Evolutionary conservation across 2,888 invertebrate species (phyloP).

Genomic region (Hypselothyrea guttata): DNA sequence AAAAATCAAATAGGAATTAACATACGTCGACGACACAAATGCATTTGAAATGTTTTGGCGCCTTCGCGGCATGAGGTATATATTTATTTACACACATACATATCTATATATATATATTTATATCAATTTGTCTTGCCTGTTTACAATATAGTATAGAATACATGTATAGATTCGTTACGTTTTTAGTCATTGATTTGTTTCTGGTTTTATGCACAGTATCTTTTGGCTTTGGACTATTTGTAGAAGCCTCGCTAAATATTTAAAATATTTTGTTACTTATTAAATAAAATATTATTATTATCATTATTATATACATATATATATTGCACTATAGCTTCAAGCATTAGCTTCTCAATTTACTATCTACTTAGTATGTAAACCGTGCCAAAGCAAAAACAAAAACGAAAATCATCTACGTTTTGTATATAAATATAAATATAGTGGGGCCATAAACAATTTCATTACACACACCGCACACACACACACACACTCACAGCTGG

Average conservation of each 20-base stretch:
- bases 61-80: constrained; percentile 51
- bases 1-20: constrained; percentile 24
- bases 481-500: constrained; percentile 46
- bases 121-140: constrained; percentile 20
- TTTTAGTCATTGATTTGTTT: constrained; percentile 5
- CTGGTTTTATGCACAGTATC: constrained; percentile 67
- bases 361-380: constrained; percentile 48
- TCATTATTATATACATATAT: constrained; percentile 20
- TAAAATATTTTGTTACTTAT: neutral
- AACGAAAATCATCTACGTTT: constrained; percentile 27
- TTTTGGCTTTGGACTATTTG: constrained; percentile 4
- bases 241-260: neutral
- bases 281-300: constrained; percentile 17
- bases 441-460: constrained; percentile 47
- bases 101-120: constrained; percentile 30
- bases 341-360: constrained; percentile 27
- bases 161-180: constrained; percentile 28
- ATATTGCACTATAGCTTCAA: constrained; percentile 61
- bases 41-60: constrained; percentile 52
- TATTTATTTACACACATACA: constrained; percentile 28
- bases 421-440: constrained; percentile 52
- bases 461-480: constrained; percentile 16
- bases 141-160: constrained; percentile 17
- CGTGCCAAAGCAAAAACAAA: constrained; percentile 44
- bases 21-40: constrained; percentile 61